Percentiles rank a stretch among this genome's conserved stretches.
Conservation (phyloP, 2,797 vertebrate genomes). For the Siniperca scherzeri region DNA sequence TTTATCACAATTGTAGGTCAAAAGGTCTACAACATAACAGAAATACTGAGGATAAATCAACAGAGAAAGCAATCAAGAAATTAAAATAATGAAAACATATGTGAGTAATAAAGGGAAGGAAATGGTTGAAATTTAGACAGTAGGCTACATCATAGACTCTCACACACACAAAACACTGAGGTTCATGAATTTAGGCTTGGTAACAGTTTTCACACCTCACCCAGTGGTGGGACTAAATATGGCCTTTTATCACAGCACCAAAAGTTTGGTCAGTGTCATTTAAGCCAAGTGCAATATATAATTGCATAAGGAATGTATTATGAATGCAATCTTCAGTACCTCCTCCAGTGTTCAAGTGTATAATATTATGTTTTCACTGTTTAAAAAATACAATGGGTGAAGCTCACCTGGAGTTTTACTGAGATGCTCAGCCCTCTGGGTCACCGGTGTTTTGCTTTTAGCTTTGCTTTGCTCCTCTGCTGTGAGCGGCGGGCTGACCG, state of each 20-base stretch:
- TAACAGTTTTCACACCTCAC: neutral
- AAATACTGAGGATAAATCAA: no score
- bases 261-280: neutral
- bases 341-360: neutral
- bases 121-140: neutral
- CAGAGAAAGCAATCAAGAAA: no score
- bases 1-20: neutral
- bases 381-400: neutral
- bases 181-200: neutral
- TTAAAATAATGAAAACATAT: neutral
- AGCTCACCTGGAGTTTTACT: slow-evolving; percentile 49
- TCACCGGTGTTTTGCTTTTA: slow-evolving; percentile 3
- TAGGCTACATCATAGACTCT: neutral
- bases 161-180: neutral
- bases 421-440: slow-evolving; percentile 16
- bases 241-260: neutral
- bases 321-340: neutral
- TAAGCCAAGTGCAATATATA: neutral
- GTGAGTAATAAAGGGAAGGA: no score
- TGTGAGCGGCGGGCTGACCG: slow-evolving; percentile 45
- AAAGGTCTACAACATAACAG: no score
- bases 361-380: neutral
- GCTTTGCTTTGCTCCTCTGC: slow-evolving; percentile 31
- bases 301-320: neutral
- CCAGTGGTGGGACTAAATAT: neutral